Percentiles rank a stretch among this genome's conserved stretches.
phyloP scores from a whole-genome alignment of 2,113 vertebrate species.

The Colius striatus region DNA sequence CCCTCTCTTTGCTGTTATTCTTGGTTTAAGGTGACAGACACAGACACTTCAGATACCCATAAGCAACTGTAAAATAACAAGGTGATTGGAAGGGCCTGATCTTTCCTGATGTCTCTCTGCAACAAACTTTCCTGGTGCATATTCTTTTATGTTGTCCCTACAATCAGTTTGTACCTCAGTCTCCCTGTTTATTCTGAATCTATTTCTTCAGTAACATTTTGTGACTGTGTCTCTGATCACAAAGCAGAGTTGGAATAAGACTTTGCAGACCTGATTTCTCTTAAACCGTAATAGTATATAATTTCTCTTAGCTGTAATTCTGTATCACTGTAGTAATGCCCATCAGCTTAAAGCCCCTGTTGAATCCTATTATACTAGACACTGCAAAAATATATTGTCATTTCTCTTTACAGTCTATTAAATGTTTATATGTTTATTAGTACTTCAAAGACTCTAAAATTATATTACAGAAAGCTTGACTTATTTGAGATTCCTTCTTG shows the following conservation, averaged over 20 bases:
- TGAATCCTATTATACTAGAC: not conserved
- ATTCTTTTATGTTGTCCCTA: not conserved
- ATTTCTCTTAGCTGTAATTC: not conserved
- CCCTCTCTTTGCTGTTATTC: not conserved
- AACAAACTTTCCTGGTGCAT: not conserved
- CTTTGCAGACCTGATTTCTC: not conserved
- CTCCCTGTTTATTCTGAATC: not conserved
- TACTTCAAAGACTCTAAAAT: slow-evolving; percentile 20
- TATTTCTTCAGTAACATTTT: not conserved
- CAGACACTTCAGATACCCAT: not conserved
- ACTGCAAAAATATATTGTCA: not conserved
- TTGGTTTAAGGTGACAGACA: not conserved
- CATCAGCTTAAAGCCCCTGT: not conserved
- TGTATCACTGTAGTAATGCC: not conserved
- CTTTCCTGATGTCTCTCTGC: not conserved
- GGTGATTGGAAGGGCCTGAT: not conserved
- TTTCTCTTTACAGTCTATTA: not conserved
- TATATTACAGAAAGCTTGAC: not conserved
- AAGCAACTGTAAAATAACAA: not conserved
- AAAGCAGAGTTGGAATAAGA: not conserved
- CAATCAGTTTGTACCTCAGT: not conserved
- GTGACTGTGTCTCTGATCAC: not conserved
- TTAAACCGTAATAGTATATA: not conserved
- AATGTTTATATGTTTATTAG: not conserved
- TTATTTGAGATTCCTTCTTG: not conserved